These are phyloP conservation scores for Mythimna vitellina DNA, from an alignment of 2,888 invertebrate species.

Conservation along the genomic window DNA sequence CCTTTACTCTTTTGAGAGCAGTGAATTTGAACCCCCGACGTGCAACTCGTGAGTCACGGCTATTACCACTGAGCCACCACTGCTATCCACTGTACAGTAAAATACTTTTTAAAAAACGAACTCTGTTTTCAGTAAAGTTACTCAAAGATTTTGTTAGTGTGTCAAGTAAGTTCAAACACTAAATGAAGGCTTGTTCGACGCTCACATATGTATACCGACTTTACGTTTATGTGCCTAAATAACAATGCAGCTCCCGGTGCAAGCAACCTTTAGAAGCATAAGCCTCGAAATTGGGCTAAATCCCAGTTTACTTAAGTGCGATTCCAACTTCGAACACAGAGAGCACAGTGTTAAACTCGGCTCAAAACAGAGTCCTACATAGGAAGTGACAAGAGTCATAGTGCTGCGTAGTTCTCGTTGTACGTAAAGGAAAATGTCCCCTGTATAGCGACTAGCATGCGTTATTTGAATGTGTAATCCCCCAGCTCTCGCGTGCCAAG, in stretches of 20 bases:
- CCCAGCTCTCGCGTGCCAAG: constrained; percentile 78
- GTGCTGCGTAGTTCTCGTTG: constrained; percentile 63
- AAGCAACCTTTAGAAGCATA: constrained; percentile 78
- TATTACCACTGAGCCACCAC: no score
- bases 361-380: constrained; percentile 60
- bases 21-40: no score
- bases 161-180: constrained; percentile 17
- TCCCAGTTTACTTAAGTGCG: constrained; percentile 80
- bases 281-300: constrained; percentile 82
- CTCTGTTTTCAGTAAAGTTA: neutral
- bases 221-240: constrained; percentile 63
- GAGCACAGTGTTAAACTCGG: constrained; percentile 67
- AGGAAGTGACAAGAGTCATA: constrained; percentile 61
- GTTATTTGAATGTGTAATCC: constrained; percentile 84
- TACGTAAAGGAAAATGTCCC: constrained; percentile 69
- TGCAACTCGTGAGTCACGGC: no score
- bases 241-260: constrained; percentile 71
- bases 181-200: constrained; percentile 39
- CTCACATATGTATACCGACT: constrained; percentile 36
- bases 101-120: neutral
- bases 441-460: constrained; percentile 71
- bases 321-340: constrained; percentile 72
- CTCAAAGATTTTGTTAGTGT: constrained; percentile 8
- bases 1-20: no score
- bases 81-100: no score